phyloP scores from a whole-genome alignment of 1,140 invertebrate genomes.

The Octopus sinensis region DNA sequence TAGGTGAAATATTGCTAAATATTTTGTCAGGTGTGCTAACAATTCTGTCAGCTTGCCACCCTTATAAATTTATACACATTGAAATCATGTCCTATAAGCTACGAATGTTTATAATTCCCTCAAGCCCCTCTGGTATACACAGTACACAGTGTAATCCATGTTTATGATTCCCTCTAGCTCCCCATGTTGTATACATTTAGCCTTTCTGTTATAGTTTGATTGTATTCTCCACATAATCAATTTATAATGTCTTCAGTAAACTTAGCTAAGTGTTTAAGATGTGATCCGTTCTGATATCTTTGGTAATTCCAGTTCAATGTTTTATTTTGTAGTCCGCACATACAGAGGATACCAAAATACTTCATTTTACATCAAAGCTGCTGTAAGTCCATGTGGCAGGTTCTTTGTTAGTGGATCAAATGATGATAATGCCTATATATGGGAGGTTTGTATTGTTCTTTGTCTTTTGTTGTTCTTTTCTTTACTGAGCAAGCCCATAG shows the following conservation, averaged over 20 bases:
- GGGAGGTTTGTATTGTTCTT: conserved; percentile 61
- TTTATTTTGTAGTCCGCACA: conserved; percentile 36
- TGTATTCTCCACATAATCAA: background rate
- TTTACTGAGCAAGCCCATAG: background rate
- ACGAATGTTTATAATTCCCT: no score
- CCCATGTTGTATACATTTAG: background rate
- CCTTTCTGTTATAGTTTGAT: background rate
- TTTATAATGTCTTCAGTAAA: background rate
- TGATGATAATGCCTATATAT: conserved; percentile 80
- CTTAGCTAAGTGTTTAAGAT: background rate
- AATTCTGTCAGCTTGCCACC: no score
- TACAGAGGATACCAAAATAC: conserved; percentile 70
- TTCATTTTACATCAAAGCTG: conserved; percentile 79
- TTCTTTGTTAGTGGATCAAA: conserved; percentile 81
- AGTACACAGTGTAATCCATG: no score
- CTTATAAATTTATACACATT: no score
- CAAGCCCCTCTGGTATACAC: no score
- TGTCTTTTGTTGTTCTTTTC: background rate
- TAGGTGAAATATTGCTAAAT: no score
- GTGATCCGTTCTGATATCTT: background rate
- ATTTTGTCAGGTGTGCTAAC: no score
- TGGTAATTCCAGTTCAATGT: background rate
- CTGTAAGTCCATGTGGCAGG: conserved; percentile 73
- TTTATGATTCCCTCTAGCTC: background rate
- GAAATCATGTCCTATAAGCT: no score